Evolutionary conservation across 1,140 invertebrate genomes (phyloP).

Genomic region (Parasteatoda tepidariorum): DNA sequence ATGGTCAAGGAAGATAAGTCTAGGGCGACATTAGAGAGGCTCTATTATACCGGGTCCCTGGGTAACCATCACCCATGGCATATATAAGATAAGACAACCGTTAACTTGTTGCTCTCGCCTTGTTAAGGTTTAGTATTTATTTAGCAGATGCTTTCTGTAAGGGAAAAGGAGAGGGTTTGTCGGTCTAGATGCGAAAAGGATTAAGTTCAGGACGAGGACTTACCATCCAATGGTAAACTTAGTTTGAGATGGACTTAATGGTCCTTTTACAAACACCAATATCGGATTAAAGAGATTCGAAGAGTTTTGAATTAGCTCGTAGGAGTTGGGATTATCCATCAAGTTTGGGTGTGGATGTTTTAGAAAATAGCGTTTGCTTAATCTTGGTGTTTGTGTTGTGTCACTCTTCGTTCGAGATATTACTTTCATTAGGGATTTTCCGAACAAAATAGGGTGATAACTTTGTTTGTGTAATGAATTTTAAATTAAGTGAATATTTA

Average conservation of each 20-base stretch:
- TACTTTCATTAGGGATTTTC: too few relatives aligned
- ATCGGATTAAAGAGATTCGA: neutral
- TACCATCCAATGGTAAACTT: neutral
- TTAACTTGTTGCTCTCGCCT: constrained; percentile 31
- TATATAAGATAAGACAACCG: constrained; percentile 31
- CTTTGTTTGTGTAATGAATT: too few relatives aligned
- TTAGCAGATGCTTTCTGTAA: constrained; percentile 21
- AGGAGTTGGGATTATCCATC: too few relatives aligned
- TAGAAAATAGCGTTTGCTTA: too few relatives aligned
- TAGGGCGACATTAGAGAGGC: neutral
- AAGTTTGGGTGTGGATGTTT: too few relatives aligned
- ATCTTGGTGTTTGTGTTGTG: too few relatives aligned
- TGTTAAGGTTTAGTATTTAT: constrained; percentile 24
- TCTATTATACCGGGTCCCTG: constrained; percentile 28
- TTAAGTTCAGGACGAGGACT: neutral
- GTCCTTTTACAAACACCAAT: neutral
- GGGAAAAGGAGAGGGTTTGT: neutral
- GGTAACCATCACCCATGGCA: constrained; percentile 24
- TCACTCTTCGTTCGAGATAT: too few relatives aligned
- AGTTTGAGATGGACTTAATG: neutral
- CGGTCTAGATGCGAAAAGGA: neutral
- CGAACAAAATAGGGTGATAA: too few relatives aligned
- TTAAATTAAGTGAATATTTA: too few relatives aligned
- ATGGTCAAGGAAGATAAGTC: constrained; percentile 49
- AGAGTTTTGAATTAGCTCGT: neutral